phyloP scores from a whole-genome alignment of 2,888 invertebrate genomes.

The Tenthredo livida region DNA sequence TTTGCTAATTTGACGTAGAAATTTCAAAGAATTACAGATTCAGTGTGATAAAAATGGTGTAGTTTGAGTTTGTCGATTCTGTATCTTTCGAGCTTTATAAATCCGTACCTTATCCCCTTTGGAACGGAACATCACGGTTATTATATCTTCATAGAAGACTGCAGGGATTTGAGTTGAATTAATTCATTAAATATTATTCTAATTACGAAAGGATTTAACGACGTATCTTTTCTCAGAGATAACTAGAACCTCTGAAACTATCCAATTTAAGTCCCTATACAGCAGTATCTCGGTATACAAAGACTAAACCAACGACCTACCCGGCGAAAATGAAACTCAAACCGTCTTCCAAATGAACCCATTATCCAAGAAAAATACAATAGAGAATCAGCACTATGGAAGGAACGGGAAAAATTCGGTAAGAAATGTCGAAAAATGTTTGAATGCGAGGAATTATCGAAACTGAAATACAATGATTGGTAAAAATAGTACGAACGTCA shows the following conservation, averaged over 20 bases:
- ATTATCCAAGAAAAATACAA: conserved; percentile 23
- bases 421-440: neutral
- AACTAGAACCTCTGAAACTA: neutral
- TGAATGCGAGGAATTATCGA: neutral
- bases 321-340: neutral
- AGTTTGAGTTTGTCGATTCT: too few relatives aligned
- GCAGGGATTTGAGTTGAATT: neutral
- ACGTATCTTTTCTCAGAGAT: neutral
- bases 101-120: too few relatives aligned
- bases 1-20: too few relatives aligned
- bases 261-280: conserved; percentile 31
- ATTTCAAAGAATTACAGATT: too few relatives aligned
- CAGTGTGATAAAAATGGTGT: too few relatives aligned
- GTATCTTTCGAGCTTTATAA: too few relatives aligned
- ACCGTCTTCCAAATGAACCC: conserved; percentile 20
- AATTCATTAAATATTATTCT: conserved; percentile 41
- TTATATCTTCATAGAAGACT: conserved; percentile 13
- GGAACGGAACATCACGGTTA: neutral
- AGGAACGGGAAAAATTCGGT: neutral
- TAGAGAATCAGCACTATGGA: neutral
- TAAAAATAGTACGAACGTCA: neutral
- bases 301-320: conserved; percentile 6
- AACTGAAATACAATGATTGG: too few relatives aligned
- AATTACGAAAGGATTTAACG: conserved; percentile 6
- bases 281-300: neutral